A percentile compares a stretch with the other conserved stretches of the same genome.
Conservation (phyloP, 1,140 invertebrate species). For the Magallana gigas region DNA sequence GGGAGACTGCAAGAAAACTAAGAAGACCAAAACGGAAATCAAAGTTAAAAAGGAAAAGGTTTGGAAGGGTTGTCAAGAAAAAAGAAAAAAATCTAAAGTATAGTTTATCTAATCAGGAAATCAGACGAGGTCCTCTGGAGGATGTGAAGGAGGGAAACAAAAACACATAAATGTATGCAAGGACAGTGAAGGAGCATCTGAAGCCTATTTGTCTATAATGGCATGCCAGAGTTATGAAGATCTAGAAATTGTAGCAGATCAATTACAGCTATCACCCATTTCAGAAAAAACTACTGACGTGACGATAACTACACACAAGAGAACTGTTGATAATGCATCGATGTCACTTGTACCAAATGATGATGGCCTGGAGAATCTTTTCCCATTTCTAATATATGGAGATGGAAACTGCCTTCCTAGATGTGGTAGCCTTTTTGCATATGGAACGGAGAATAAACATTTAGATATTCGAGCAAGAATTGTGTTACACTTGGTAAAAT, state of each 20-base stretch:
- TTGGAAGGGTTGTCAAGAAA: background rate
- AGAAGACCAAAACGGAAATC: background rate
- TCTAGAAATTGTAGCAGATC: background rate
- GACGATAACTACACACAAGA: background rate
- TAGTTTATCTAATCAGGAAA: background rate
- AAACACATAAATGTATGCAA: background rate
- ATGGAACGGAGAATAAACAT: slow-evolving; percentile 26
- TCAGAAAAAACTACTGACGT: no score
- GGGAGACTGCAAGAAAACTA: background rate
- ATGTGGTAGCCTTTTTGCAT: slow-evolving; percentile 45
- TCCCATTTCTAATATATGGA: background rate
- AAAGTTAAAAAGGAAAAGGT: background rate
- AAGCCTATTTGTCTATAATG: background rate
- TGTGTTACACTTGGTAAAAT: slow-evolving; percentile 36
- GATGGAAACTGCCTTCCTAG: slow-evolving; percentile 49
- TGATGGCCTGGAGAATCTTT: background rate
- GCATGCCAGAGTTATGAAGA: background rate
- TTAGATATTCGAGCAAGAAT: slow-evolving; percentile 41
- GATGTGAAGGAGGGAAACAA: background rate
- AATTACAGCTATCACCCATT: no score
- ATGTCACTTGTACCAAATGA: slow-evolving; percentile 27
- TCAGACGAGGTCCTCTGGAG: no score
- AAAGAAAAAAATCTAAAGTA: background rate
- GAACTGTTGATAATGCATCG: background rate
- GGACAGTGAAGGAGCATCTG: background rate